Conservation (phyloP, 2,797 vertebrate genomes). For the Chromobotia macracanthus region DNA sequence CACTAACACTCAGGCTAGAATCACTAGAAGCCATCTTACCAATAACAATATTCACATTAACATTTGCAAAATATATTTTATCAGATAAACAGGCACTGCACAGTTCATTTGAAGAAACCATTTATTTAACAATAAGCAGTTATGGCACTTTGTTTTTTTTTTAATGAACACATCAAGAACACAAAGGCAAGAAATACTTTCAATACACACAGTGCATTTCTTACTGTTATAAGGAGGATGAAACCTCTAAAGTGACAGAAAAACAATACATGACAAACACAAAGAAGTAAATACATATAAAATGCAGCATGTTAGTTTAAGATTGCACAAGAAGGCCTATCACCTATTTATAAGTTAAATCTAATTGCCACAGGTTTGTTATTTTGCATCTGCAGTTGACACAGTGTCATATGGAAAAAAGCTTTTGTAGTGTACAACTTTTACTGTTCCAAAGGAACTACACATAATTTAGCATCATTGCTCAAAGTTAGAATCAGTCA, state of each 20-base stretch:
- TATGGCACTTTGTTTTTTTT: not conserved
- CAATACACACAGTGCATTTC: not conserved
- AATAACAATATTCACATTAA: no score
- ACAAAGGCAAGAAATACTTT: not conserved
- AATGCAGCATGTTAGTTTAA: no score
- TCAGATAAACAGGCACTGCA: not conserved
- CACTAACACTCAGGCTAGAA: no score
- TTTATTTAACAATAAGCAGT: constrained; percentile 37
- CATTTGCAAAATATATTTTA: not conserved
- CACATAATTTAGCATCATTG: constrained; percentile 63
- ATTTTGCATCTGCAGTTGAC: constrained; percentile 26
- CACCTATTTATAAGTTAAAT: constrained; percentile 13
- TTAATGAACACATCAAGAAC: constrained; percentile 2
- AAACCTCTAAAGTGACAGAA: not conserved
- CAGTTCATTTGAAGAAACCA: not conserved
- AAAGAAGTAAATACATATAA: constrained; percentile 35
- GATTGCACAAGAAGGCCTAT: no score
- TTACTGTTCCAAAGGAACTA: constrained; percentile 67
- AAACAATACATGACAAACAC: constrained; percentile 8
- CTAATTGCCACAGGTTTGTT: constrained; percentile 2
- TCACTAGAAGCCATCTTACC: no score
- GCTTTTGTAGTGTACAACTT: constrained; percentile 63
- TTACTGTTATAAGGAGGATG: constrained; percentile 12
- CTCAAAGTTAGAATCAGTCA: constrained; percentile 56
- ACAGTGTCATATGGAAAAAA: not conserved